Conservation (phyloP, 2,797 vertebrate species). For the Cyclura pinguis region DNA sequence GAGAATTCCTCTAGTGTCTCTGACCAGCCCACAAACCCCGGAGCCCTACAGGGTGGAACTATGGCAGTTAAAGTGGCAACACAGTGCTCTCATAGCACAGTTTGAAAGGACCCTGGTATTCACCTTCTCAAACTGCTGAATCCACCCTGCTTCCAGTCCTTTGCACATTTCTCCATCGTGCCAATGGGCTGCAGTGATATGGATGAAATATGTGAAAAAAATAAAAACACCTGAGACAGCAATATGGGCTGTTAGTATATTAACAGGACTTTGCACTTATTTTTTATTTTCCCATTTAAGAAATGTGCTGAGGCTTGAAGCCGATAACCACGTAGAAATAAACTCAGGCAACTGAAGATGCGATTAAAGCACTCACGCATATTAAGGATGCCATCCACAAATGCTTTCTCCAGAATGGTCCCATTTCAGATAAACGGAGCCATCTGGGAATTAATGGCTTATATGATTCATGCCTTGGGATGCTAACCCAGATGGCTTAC, state of each 20-base stretch:
- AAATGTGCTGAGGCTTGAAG: constrained; percentile 18
- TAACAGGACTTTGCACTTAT: constrained; percentile 6
- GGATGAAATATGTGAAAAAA: not conserved
- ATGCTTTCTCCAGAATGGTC: not conserved
- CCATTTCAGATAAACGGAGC: not conserved
- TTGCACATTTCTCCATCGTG: not conserved
- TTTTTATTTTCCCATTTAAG: not conserved
- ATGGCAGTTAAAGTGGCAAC: too few species aligned
- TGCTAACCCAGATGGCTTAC: not conserved
- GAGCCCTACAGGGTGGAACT: too few species aligned
- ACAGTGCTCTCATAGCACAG: too few species aligned
- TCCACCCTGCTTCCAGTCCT: not conserved
- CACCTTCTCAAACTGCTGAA: not conserved
- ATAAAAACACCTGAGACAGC: constrained; percentile 26
- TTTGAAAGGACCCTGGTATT: not conserved
- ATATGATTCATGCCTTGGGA: not conserved
- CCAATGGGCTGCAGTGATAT: not conserved
- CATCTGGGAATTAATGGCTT: not conserved
- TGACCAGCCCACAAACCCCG: too few species aligned
- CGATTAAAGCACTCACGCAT: constrained; percentile 68
- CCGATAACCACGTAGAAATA: constrained; percentile 40
- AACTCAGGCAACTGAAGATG: constrained; percentile 55
- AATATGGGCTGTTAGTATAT: constrained; percentile 35
- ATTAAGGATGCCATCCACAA: constrained; percentile 54
- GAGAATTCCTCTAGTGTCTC: too few species aligned